Conservation (phyloP, 1,140 invertebrate species). For the Dendroctonus ponderosae region DNA sequence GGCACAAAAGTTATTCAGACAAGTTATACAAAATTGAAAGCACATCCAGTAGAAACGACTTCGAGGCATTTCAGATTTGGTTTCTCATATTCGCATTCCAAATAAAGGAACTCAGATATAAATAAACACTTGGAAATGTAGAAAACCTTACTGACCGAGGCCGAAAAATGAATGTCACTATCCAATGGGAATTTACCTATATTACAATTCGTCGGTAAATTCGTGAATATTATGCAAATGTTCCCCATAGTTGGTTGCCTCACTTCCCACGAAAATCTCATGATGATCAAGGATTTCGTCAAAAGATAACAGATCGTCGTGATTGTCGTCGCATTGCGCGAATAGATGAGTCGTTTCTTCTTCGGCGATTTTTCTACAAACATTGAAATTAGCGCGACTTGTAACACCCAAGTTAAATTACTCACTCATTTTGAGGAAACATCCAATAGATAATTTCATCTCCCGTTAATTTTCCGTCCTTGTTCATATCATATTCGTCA, state of each 20-base stretch:
- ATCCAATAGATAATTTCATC: slow-evolving; percentile 87
- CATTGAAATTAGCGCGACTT: background rate
- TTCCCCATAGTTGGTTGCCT: slow-evolving; percentile 93
- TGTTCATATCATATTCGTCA: slow-evolving; percentile 84
- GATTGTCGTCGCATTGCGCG: slow-evolving; percentile 82
- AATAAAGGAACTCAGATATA: too few relatives aligned
- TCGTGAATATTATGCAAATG: slow-evolving; percentile 79
- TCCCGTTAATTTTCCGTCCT: slow-evolving; percentile 77
- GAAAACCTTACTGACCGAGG: too few relatives aligned
- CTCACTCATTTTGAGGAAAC: slow-evolving; percentile 87
- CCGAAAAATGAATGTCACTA: too few relatives aligned
- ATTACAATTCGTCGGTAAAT: slow-evolving; percentile 74
- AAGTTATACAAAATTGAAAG: too few relatives aligned
- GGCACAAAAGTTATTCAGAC: too few relatives aligned
- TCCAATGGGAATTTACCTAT: too few relatives aligned
- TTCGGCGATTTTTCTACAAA: slow-evolving; percentile 74
- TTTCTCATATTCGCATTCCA: too few relatives aligned
- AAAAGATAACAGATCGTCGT: slow-evolving; percentile 79
- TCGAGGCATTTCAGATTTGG: too few relatives aligned
- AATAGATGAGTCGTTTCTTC: slow-evolving; percentile 93
- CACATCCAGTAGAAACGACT: too few relatives aligned
- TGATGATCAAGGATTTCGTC: slow-evolving; percentile 87
- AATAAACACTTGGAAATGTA: too few relatives aligned
- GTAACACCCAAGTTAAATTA: slow-evolving; percentile 36
- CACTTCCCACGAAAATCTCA: slow-evolving; percentile 92